These are phyloP conservation scores for Seriola quinqueradiata DNA, from an alignment of 2,113 vertebrate genomes.

Conservation along the genomic window DNA sequence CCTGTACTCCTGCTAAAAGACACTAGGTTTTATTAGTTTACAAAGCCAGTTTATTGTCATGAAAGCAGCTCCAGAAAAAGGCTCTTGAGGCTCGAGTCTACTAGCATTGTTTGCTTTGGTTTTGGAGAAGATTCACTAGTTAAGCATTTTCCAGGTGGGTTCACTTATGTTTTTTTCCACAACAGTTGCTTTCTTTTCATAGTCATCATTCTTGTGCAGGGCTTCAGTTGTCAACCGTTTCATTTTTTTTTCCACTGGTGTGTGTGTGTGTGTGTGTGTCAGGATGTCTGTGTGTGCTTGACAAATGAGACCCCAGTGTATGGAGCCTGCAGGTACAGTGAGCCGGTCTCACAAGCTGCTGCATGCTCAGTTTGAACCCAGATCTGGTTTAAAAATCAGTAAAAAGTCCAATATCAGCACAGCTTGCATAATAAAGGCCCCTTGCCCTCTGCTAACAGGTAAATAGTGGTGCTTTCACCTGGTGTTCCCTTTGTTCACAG, in stretches of 20 bases:
- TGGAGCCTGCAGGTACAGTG: constrained; percentile 59
- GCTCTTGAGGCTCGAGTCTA: constrained; percentile 16
- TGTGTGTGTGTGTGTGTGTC: constrained; percentile 1
- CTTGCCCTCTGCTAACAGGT: constrained; percentile 25
- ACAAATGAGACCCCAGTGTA: constrained; percentile 63
- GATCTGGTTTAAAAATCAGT: constrained; percentile 58
- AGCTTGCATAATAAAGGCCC: constrained; percentile 35
- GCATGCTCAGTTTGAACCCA: constrained; percentile 46
- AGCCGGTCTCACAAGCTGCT: constrained; percentile 54
- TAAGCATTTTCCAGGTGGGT: constrained; percentile 52
- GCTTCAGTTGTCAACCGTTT: constrained; percentile 58
- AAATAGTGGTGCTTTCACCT: constrained; percentile 69
- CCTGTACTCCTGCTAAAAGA: constrained; percentile 31
- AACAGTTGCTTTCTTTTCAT: constrained; percentile 19
- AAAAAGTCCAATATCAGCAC: constrained; percentile 55
- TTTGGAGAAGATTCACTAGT: constrained; percentile 29
- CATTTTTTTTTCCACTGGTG: constrained; percentile 46
- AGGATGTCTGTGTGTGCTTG: constrained; percentile 31
- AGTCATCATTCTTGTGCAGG: constrained; percentile 57
- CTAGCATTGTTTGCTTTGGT: constrained; percentile 37
- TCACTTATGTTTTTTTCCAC: constrained; percentile 51
- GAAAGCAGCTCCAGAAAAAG: constrained; percentile 15
- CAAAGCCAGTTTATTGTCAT: constrained; percentile 50
- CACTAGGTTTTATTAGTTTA: constrained; percentile 52
- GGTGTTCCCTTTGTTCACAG: constrained; percentile 36